Percentiles rank a stretch among this genome's conserved stretches.
These are phyloP conservation scores for Cranoglanis bouderius DNA, from an alignment of 2,113 vertebrate species.

Conservation along the genomic window DNA sequence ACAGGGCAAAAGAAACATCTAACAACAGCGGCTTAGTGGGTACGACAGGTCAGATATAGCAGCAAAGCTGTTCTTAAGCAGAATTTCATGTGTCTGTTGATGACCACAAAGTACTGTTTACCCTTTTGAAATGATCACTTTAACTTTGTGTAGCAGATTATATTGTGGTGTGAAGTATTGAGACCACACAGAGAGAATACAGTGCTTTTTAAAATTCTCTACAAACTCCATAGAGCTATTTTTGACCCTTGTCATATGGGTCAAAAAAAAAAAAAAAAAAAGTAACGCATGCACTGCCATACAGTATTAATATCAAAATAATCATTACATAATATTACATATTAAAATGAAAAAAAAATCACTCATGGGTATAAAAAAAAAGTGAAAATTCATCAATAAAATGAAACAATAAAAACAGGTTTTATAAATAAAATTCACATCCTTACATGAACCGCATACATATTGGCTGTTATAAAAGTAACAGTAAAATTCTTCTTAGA, in stretches of 20 bases:
- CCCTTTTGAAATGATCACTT: conserved; percentile 6
- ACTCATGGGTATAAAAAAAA: background rate
- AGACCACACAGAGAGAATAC: background rate
- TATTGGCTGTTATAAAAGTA: background rate
- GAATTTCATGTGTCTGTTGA: conserved; percentile 2
- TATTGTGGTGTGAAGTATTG: background rate
- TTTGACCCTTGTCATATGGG: background rate
- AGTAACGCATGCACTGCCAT: background rate
- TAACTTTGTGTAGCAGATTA: conserved; percentile 14
- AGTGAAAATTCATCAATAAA: background rate
- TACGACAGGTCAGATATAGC: background rate
- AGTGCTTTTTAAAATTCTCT: background rate
- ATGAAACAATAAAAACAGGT: background rate
- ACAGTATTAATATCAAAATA: background rate
- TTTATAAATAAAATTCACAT: background rate
- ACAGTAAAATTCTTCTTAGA: background rate
- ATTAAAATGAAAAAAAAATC: too few relatives aligned
- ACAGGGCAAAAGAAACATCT: conserved; percentile 32
- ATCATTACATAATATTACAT: background rate
- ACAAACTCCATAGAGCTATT: background rate
- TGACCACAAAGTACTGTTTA: conserved; percentile 36
- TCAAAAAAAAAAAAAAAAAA: background rate
- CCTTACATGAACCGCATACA: background rate
- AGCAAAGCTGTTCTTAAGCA: conserved; percentile 8
- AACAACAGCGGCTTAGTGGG: conserved; percentile 7